Conservation (phyloP, 2,797 vertebrate genomes). For the Pygocentrus nattereri region DNA sequence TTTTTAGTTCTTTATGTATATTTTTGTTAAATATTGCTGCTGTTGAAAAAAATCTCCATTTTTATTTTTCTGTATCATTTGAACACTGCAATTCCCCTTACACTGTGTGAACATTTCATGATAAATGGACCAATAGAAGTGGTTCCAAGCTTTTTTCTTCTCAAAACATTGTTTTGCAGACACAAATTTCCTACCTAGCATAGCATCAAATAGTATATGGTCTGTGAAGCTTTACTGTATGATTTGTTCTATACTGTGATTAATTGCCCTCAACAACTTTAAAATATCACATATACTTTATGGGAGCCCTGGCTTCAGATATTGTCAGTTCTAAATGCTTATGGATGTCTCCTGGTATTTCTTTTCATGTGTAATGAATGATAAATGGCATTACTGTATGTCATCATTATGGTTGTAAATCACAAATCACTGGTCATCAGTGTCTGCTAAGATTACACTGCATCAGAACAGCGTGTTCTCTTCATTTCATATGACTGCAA, state of each 20-base stretch:
- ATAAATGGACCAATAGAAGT: too few relatives aligned
- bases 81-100: too few relatives aligned
- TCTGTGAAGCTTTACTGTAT: neutral
- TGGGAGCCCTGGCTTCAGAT: neutral
- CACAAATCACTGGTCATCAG: neutral
- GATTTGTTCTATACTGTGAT: neutral
- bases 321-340: neutral
- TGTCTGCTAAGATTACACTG: neutral
- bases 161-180: too few relatives aligned
- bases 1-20: too few relatives aligned
- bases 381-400: neutral
- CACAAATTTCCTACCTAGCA: neutral
- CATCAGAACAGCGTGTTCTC: neutral
- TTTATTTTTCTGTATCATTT: too few relatives aligned
- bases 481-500: neutral
- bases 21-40: too few relatives aligned
- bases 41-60: too few relatives aligned
- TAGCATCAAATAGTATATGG: too few relatives aligned
- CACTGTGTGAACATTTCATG: too few relatives aligned
- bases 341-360: neutral
- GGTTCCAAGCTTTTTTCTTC: too few relatives aligned
- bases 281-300: too few relatives aligned
- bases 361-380: neutral
- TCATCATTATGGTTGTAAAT: neutral
- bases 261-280: neutral